phyloP scores from a whole-genome alignment of 2,113 vertebrate species.

The Phylloscopus trochilus region DNA sequence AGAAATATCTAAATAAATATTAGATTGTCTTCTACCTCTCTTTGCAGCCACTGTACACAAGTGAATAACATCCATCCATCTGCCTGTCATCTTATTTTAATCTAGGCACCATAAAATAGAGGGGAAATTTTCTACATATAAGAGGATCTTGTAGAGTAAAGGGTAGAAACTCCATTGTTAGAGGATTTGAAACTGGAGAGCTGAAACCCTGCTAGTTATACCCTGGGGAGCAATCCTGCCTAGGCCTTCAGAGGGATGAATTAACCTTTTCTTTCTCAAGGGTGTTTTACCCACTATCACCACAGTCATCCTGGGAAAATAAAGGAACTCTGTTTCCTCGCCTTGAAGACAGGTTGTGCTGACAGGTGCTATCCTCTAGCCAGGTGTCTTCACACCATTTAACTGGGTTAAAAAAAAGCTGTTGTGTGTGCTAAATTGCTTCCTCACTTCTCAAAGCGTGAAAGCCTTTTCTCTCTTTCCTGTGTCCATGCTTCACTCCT shows the following conservation, averaged over 20 bases:
- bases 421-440: constrained; percentile 65
- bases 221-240: background rate
- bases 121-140: background rate
- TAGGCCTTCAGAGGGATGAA: background rate
- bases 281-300: background rate
- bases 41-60: background rate
- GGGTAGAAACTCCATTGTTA: background rate
- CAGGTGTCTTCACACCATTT: constrained; percentile 72
- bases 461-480: constrained; percentile 42
- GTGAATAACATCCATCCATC: background rate
- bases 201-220: background rate
- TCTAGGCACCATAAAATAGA: background rate
- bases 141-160: background rate
- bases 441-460: constrained; percentile 46
- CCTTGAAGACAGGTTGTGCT: constrained; percentile 35
- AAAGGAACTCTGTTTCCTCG: background rate
- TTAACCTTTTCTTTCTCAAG: constrained; percentile 27
- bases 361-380: constrained; percentile 64
- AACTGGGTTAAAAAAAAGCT: constrained; percentile 60
- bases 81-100: background rate
- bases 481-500: constrained; percentile 21
- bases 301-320: background rate
- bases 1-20: background rate
- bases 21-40: background rate
- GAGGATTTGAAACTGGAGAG: background rate